Base-by-base conservation (phyloP, 2,113 vertebrate genomes). In the Nettapus auritus region DNA sequence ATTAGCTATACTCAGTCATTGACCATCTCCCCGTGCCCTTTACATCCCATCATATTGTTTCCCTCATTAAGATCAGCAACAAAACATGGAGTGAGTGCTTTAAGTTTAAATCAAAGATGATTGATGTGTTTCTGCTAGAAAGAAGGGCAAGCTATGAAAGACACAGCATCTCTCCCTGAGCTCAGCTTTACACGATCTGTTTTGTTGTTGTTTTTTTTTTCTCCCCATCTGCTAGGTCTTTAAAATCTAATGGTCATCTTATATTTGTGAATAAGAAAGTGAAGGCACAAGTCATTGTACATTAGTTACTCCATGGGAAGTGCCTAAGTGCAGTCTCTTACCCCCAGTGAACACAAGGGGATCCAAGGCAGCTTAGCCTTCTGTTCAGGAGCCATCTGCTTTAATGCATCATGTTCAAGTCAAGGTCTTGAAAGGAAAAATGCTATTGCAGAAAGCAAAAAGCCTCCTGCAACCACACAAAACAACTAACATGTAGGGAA, bases 301-400 rank as follows among this genome's bases (percentile, higher is more conserved):
- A 94, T 94, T 95, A 96, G 94, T 93, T 95, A 83, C 95, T 95
- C 95, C 90, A 92, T 56, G 69, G 95, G 94, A 97, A 94, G 86
- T 90, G 92, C 69, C 36, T 93, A 70, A 93, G 69, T 89, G 90
- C 73, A 42, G 90, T 53, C 92, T 96, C 73, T 63, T 92, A 93
- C 76, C 92, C 92, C 66, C 2, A 52, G 73, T 92, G 89, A 95
- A 92, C 20, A 7, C 64, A 6, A 63, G 69, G 70, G 80, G 90
- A 93, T 92, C 83, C 42, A n/a, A 93, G 88, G 83, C 94, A 92
- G 90, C 82, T 94, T 31, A 97, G 92, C 86, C 94, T 92, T 93
- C 92, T 96, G 94, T 90, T 88, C 90, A 81, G 90, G 60, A 94
- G 90, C 95, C 94, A 97, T 95, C 95, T 97, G 96, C 92, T 95